phyloP scores from a whole-genome alignment of 2,113 vertebrate genomes.

The Rhizomys pruinosus region DNA sequence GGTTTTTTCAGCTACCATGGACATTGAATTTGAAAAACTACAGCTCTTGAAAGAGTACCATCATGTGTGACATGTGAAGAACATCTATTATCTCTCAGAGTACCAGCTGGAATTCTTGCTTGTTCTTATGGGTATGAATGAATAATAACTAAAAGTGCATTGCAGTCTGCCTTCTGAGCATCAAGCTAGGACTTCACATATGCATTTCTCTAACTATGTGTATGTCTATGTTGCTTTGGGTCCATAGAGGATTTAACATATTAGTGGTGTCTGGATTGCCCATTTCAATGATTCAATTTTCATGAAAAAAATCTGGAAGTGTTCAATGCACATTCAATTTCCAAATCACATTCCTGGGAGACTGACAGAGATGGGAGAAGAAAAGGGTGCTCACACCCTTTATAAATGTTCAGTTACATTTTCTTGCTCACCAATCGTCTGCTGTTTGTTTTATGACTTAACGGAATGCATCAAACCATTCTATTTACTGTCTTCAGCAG shows the following conservation, averaged over 20 bases:
- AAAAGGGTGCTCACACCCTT: background rate
- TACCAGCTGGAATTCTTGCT: constrained; percentile 1
- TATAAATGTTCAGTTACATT: constrained; percentile 23
- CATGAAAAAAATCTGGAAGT: constrained; percentile 21
- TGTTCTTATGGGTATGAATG: background rate
- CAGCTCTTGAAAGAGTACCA: background rate
- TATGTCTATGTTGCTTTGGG: constrained; percentile 46
- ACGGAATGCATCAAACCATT: constrained; percentile 54
- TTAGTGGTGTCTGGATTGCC: background rate
- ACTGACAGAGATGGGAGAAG: constrained; percentile 7
- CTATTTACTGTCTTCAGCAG: constrained; percentile 53
- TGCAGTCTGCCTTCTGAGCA: constrained; percentile 27
- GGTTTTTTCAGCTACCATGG: constrained; percentile 8
- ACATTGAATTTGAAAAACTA: constrained; percentile 11
- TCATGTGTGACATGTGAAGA: constrained; percentile 44
- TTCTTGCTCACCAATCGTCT: background rate
- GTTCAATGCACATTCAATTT: background rate
- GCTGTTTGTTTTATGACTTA: constrained; percentile 59
- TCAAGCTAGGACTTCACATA: constrained; percentile 19
- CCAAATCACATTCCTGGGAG: constrained; percentile 15
- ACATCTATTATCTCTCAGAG: background rate
- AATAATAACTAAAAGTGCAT: background rate
- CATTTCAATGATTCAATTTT: constrained; percentile 13
- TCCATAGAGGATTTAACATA: constrained; percentile 18
- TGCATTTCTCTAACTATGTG: constrained; percentile 22